Conservation (phyloP, 2,888 invertebrate species). For the Netelia virgata region DNA sequence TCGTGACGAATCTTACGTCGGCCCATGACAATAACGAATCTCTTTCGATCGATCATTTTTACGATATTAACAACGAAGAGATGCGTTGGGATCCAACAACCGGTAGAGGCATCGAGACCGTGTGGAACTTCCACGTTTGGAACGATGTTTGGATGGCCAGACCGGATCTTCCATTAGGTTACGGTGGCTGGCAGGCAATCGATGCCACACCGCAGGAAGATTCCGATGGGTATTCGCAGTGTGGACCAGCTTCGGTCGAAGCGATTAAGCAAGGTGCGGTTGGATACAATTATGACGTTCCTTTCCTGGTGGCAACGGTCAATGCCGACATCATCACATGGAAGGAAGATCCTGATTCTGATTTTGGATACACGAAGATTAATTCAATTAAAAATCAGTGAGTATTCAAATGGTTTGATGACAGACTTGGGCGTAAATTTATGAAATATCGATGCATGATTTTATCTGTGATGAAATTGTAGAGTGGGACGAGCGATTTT, state of each 20-base stretch:
- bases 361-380: constrained; percentile 89
- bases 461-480: constrained; percentile 50
- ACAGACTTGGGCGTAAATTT: background rate
- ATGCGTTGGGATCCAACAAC: constrained; percentile 88
- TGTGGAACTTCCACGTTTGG: constrained; percentile 97
- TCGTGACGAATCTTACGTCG: constrained; percentile 94
- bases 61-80: constrained; percentile 88
- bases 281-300: constrained; percentile 90
- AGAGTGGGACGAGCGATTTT: constrained; percentile 91
- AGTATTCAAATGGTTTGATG: constrained; percentile 77
- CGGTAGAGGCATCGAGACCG: constrained; percentile 87
- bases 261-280: constrained; percentile 92
- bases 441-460: background rate
- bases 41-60: constrained; percentile 92
- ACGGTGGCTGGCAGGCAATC: constrained; percentile 96
- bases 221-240: constrained; percentile 90
- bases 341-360: constrained; percentile 89
- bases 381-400: constrained; percentile 91
- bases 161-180: constrained; percentile 91
- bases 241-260: constrained; percentile 92
- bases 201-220: constrained; percentile 94
- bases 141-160: constrained; percentile 95
- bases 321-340: constrained; percentile 94
- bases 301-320: constrained; percentile 92
- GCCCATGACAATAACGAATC: constrained; percentile 94